These are phyloP conservation scores for Pluvianellus socialis DNA, from an alignment of 2,113 vertebrate species.

Conservation along the genomic window DNA sequence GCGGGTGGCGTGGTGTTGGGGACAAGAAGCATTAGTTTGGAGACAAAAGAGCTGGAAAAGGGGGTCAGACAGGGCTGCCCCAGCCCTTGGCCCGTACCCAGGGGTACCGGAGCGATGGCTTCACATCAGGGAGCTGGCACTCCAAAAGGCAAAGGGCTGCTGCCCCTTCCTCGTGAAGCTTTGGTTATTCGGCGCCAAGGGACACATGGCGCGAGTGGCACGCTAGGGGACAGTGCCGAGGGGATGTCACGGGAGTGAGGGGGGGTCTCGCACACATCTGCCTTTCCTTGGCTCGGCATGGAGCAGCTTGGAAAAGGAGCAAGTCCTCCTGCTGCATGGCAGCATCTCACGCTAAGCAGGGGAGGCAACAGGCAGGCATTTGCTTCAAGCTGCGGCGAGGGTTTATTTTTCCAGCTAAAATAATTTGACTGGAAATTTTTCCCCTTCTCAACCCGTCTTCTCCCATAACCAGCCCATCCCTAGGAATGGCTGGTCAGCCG, in stretches of 20 bases:
- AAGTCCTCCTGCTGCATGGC: neutral
- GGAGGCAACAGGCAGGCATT: neutral
- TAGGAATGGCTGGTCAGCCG: neutral
- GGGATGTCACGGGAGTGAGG: accelerated
- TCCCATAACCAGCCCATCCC: neutral
- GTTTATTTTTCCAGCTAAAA: conserved; percentile 35
- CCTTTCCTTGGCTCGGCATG: neutral
- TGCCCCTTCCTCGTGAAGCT: neutral
- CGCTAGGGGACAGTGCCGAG: accelerated
- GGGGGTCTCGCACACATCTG: neutral
- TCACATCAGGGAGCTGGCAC: neutral
- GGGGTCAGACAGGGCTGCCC: neutral
- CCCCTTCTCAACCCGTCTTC: neutral
- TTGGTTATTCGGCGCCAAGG: neutral
- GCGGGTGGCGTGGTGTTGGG: accelerated
- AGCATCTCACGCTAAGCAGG: neutral
- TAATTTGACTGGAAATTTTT: neutral
- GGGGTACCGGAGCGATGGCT: accelerated
- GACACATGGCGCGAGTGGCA: accelerated
- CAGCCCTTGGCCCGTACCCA: neutral
- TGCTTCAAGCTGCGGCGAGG: accelerated
- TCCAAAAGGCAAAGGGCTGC: neutral
- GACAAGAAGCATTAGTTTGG: neutral
- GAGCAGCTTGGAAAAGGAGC: neutral
- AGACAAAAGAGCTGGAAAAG: neutral